These are phyloP conservation scores for Syritta pipiens DNA, from an alignment of 2,888 invertebrate species.

Conservation along the genomic window DNA sequence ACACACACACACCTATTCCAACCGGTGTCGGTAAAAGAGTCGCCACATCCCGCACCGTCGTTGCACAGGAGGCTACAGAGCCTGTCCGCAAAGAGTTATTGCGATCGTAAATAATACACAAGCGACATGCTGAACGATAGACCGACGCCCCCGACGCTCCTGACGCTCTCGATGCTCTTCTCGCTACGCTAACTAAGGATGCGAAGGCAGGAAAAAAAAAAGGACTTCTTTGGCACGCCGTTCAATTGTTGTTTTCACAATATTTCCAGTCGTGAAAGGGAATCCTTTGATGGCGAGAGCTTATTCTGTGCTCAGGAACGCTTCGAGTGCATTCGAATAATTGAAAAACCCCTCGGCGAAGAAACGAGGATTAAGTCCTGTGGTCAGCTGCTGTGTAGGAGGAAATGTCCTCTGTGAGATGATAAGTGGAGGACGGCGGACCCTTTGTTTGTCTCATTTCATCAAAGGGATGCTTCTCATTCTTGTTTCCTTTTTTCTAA, in stretches of 20 bases:
- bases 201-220: constrained; percentile 5
- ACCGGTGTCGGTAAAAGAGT: constrained; percentile 20
- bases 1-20: constrained; percentile 11
- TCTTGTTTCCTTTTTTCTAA: too few relatives aligned
- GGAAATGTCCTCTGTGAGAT: too few relatives aligned
- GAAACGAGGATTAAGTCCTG: constrained; percentile 34
- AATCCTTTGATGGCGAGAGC: constrained; percentile 32
- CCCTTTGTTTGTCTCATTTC: too few relatives aligned
- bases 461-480: too few relatives aligned
- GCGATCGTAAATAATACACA: constrained; percentile 59
- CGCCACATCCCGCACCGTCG: too few relatives aligned
- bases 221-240: constrained; percentile 1
- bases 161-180: not conserved
- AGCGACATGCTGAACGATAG: constrained; percentile 48
- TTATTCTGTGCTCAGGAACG: not conserved
- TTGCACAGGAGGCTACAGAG: constrained; percentile 13
- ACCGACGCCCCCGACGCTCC: not conserved
- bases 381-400: too few relatives aligned
- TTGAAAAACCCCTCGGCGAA: constrained; percentile 38
- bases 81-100: constrained; percentile 52
- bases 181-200: not conserved
- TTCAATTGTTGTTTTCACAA: constrained; percentile 15
- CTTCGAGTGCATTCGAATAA: constrained; percentile 40
- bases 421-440: not conserved
- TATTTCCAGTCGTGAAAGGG: not conserved